Evolutionary conservation across 2,113 vertebrate genomes (phyloP).

Genomic region (Dasyornis broadbenti): DNA sequence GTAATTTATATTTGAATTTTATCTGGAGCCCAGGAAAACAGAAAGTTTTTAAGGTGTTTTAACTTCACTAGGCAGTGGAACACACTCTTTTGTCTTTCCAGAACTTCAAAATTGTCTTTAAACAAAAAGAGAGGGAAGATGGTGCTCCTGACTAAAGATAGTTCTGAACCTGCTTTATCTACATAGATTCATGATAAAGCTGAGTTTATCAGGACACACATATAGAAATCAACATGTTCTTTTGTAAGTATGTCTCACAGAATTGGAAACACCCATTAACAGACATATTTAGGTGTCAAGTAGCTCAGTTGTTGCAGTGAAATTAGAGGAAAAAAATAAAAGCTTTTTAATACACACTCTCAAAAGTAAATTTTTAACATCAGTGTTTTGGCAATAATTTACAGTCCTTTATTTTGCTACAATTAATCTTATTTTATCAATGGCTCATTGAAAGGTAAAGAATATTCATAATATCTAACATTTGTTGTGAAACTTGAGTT

Average conservation of each 20-base stretch:
- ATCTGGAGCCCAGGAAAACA: neutral
- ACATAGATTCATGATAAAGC: neutral
- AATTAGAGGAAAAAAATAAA: neutral
- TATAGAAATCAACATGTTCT: neutral
- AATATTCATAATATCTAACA: neutral
- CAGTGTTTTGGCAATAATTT: neutral
- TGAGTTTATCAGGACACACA: neutral
- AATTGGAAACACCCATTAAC: neutral
- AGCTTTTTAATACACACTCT: neutral
- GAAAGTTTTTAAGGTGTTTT: neutral
- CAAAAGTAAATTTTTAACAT: neutral
- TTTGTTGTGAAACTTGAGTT: neutral
- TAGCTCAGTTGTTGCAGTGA: neutral
- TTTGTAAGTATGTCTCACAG: neutral
- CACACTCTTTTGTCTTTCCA: neutral
- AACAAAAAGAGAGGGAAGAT: neutral
- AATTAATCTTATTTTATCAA: neutral
- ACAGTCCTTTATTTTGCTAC: neutral
- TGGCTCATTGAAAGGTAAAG: neutral
- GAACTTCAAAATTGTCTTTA: neutral
- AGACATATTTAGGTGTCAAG: neutral
- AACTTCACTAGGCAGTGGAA: neutral
- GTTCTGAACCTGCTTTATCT: slow-evolving; percentile 22
- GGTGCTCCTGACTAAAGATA: slow-evolving; percentile 17
- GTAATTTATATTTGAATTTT: neutral